These are phyloP conservation scores for Trypoxylus dichotomus DNA, from an alignment of 1,140 invertebrate species.

Conservation along the genomic window DNA sequence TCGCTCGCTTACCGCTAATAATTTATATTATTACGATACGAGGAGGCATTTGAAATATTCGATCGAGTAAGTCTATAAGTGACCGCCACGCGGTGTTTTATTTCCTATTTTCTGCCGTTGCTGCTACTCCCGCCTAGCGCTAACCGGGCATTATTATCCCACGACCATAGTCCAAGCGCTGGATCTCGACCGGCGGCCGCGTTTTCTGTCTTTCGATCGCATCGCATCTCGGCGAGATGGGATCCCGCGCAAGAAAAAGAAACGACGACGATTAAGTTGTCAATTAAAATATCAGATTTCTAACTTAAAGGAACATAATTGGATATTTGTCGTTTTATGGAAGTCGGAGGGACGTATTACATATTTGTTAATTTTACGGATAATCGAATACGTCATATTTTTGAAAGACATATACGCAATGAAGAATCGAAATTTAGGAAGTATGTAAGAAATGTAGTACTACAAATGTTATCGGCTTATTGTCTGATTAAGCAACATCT, in stretches of 20 bases:
- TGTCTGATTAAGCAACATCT: too few species aligned
- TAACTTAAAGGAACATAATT: slow-evolving; percentile 12
- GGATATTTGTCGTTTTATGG: not conserved
- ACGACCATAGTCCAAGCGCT: not conserved
- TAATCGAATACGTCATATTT: not conserved
- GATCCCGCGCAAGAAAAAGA: not conserved
- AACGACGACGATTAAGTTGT: slow-evolving; percentile 21
- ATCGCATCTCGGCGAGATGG: not conserved
- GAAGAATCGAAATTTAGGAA: not conserved
- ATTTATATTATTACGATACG: slow-evolving; percentile 29
- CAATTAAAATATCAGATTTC: slow-evolving; percentile 29
- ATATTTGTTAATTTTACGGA: slow-evolving; percentile 9
- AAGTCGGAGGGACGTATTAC: not conserved
- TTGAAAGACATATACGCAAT: not conserved
- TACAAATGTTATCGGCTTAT: too few species aligned
- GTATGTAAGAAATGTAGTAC: too few species aligned
- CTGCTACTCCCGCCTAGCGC: not conserved
- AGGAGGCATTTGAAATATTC: slow-evolving; percentile 27
- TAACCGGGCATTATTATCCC: slow-evolving; percentile 27
- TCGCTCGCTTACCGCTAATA: slow-evolving; percentile 24
- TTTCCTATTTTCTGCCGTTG: slow-evolving; percentile 22
- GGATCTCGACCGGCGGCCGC: not conserved
- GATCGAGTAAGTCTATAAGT: slow-evolving; percentile 23
- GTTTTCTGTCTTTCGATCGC: not conserved
- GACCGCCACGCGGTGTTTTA: slow-evolving; percentile 23